Evolutionary conservation across 2,113 vertebrate genomes (phyloP).

Genomic region (Zeus faber): DNA sequence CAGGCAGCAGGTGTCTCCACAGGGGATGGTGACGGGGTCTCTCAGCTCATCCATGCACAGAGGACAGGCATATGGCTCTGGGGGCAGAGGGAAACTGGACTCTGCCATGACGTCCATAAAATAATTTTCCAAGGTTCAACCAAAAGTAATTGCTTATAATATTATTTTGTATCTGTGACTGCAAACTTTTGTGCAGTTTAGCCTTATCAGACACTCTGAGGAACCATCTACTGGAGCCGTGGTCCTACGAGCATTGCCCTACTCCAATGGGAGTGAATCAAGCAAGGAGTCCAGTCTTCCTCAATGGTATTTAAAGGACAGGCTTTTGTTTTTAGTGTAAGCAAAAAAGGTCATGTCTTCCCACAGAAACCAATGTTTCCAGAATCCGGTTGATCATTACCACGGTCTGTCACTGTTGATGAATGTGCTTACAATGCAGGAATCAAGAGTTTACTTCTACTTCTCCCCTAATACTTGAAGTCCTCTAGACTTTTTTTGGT

Average conservation of each 20-base stretch:
- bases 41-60: conserved; percentile 61
- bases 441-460: too few relatives aligned
- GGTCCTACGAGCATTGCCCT: not conserved
- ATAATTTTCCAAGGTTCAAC: not conserved
- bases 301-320: not conserved
- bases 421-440: not conserved
- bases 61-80: conserved; percentile 54
- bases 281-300: not conserved
- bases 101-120: conserved; percentile 32
- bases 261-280: too few relatives aligned
- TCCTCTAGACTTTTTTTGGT: too few relatives aligned
- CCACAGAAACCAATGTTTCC: not conserved
- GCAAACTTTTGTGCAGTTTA: too few relatives aligned
- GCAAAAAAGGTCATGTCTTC: not conserved
- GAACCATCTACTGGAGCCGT: not conserved
- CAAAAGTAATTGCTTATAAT: not conserved
- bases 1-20: conserved; percentile 75
- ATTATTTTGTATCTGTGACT: not conserved
- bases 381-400: not conserved
- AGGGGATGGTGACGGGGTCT: conserved; percentile 75
- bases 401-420: not conserved
- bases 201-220: too few relatives aligned
- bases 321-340: not conserved
- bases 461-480: too few relatives aligned
- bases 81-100: conserved; percentile 52